These are phyloP conservation scores for Poeciliopsis presidionis DNA, from an alignment of 2,797 vertebrate species.

Conservation along the genomic window DNA sequence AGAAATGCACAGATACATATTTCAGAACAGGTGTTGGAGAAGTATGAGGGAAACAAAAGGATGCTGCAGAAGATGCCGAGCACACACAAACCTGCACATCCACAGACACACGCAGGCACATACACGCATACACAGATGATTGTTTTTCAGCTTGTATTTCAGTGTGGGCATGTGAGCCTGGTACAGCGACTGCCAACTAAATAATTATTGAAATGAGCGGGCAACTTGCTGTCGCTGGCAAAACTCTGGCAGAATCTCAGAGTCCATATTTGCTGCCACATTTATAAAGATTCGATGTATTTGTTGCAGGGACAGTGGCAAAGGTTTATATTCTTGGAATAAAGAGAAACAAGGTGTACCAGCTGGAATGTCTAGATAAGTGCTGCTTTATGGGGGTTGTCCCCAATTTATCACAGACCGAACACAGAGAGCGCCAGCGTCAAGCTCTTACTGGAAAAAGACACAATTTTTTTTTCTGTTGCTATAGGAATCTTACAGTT, in stretches of 20 bases:
- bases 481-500: background rate
- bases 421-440: conserved; percentile 3
- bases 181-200: conserved; percentile 37
- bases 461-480: background rate
- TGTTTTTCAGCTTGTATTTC: conserved; percentile 51
- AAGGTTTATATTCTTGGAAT: conserved; percentile 7
- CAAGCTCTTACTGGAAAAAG: background rate
- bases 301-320: conserved; percentile 16
- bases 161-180: conserved; percentile 49
- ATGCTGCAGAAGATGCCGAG: conserved; percentile 19
- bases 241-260: conserved; percentile 39
- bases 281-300: conserved; percentile 17
- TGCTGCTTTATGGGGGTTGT: conserved; percentile 4
- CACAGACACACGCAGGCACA: background rate
- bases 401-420: background rate
- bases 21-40: conserved; percentile 73
- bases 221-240: conserved; percentile 31
- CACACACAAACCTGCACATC: conserved; percentile 16
- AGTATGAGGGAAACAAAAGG: conserved; percentile 34
- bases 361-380: conserved; percentile 13
- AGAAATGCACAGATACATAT: conserved; percentile 75
- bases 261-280: conserved; percentile 29
- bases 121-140: conserved; percentile 5
- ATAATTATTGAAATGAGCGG: conserved; percentile 53
- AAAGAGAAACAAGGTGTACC: conserved; percentile 10